These are phyloP conservation scores for Psix sp. DNA, from an alignment of 1,140 invertebrate species.

Conservation along the genomic window DNA sequence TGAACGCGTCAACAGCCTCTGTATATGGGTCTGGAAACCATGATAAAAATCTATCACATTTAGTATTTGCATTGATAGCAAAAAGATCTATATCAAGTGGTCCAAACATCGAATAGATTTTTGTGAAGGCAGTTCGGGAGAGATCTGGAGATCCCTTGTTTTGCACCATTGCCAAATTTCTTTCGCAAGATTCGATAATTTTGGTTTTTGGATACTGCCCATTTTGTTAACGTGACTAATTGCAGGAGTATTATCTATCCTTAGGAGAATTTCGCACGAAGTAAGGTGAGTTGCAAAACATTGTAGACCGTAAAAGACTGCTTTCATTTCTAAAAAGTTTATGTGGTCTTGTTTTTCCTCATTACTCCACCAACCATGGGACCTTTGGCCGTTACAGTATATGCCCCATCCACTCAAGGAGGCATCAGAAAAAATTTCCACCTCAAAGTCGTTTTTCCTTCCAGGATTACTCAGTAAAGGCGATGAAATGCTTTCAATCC, in stretches of 20 bases:
- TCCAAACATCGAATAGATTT: neutral
- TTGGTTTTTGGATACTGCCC: conserved; percentile 7
- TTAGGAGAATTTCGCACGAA: too few relatives aligned
- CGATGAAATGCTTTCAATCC: neutral
- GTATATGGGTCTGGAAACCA: conserved; percentile 4
- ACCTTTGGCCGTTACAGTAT: neutral
- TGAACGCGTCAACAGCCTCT: neutral
- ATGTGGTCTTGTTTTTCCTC: conserved; percentile 13
- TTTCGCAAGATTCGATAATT: neutral
- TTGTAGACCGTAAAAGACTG: conserved; percentile 11
- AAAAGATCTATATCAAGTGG: conserved; percentile 49
- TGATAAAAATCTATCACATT: neutral
- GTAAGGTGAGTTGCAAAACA: conserved; percentile 11
- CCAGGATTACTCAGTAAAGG: neutral
- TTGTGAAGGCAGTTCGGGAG: neutral
- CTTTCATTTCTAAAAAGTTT: conserved; percentile 17
- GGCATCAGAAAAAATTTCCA: conserved; percentile 10
- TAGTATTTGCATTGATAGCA: conserved; percentile 31
- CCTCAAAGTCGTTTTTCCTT: neutral
- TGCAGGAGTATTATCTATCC: conserved; percentile 1
- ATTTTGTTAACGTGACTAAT: conserved; percentile 4
- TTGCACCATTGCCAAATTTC: conserved; percentile 17
- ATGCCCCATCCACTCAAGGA: conserved; percentile 15
- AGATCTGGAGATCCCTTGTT: neutral
- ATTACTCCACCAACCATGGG: conserved; percentile 13